Conservation (phyloP, 2,888 invertebrate species). For the Petrolisthes cinctipes region DNA sequence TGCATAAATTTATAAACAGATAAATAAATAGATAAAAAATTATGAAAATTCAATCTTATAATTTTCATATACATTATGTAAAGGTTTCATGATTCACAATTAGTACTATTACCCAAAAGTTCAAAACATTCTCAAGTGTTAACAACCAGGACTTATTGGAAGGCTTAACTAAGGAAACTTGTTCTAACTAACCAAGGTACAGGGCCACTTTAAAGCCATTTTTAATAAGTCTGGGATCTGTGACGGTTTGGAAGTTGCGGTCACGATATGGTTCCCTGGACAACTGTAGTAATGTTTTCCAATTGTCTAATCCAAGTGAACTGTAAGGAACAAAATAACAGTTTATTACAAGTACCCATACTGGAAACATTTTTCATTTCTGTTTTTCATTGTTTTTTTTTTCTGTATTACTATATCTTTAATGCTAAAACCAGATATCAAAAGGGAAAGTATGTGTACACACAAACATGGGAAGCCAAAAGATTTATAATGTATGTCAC, state of each 20-base stretch:
- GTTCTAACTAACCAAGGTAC: constrained; percentile 36
- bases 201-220: constrained; percentile 54
- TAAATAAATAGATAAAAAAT: background rate
- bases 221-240: constrained; percentile 39
- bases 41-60: background rate
- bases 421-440: too few relatives aligned
- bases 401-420: background rate
- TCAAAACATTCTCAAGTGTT: too few relatives aligned
- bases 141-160: too few relatives aligned
- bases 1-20: background rate
- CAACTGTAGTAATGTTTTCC: constrained; percentile 35
- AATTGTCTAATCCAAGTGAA: constrained; percentile 39
- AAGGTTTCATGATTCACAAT: too few relatives aligned
- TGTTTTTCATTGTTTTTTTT: background rate
- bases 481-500: too few relatives aligned
- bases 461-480: background rate
- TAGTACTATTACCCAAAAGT: too few relatives aligned
- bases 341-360: background rate
- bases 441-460: background rate
- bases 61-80: too few relatives aligned
- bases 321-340: constrained; percentile 14
- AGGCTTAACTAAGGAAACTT: background rate
- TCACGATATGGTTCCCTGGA: constrained; percentile 18
- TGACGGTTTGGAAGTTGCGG: constrained; percentile 25
- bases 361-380: background rate